These are phyloP conservation scores for Caranx melampygus DNA, from an alignment of 2,113 vertebrate species.

Conservation along the genomic window DNA sequence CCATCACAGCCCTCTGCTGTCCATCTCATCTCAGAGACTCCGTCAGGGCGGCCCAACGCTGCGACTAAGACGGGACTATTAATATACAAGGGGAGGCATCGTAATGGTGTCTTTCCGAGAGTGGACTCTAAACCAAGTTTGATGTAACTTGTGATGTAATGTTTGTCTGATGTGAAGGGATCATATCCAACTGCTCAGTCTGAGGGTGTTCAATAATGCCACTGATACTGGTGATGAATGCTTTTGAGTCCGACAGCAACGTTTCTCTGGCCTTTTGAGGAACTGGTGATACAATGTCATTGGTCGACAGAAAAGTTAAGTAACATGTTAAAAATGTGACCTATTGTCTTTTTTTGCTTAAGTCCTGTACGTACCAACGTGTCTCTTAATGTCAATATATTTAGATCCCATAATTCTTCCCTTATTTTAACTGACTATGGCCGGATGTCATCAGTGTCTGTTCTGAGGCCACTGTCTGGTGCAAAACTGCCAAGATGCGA, in stretches of 20 bases:
- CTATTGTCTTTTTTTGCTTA: too few species aligned
- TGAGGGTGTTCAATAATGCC: slow-evolving; percentile 1
- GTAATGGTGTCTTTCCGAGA: slow-evolving; percentile 2
- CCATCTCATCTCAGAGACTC: slow-evolving; percentile 42
- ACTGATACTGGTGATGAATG: slow-evolving; percentile 13
- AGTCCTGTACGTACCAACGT: too few species aligned
- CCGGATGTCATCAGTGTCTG: too few species aligned
- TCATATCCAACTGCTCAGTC: neutral
- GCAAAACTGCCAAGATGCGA: too few species aligned
- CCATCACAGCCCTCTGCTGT: slow-evolving; percentile 55
- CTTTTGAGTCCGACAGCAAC: neutral
- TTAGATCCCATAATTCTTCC: too few species aligned
- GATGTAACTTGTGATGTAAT: slow-evolving; percentile 6
- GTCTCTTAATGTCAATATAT: too few species aligned
- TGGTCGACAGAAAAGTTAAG: too few species aligned
- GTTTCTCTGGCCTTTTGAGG: neutral
- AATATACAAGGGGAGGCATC: slow-evolving; percentile 25
- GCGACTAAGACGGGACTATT: slow-evolving; percentile 17
- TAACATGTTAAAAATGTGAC: too few species aligned
- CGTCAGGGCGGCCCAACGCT: slow-evolving; percentile 7
- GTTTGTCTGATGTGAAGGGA: slow-evolving; percentile 9
- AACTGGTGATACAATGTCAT: neutral
- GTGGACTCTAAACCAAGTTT: slow-evolving; percentile 26
- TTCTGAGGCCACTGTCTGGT: too few species aligned
- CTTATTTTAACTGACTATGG: too few species aligned